Conservation (phyloP, 2,797 vertebrate species). For the Rhyacichthys aspro region DNA sequence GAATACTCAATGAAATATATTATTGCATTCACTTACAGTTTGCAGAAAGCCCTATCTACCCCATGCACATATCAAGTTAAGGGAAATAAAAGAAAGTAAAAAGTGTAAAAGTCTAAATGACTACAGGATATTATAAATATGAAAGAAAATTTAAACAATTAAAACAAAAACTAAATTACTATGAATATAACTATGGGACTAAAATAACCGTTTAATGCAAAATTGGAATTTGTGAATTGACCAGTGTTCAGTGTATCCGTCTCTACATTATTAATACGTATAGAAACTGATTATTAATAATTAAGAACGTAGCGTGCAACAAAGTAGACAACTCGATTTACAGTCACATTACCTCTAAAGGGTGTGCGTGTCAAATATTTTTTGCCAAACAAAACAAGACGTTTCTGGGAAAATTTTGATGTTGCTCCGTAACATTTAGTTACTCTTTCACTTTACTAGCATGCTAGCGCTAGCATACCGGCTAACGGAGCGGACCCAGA, state of each 20-base stretch:
- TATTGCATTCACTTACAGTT: no score
- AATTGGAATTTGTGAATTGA: no score
- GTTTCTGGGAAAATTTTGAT: neutral
- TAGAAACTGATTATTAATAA: neutral
- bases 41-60: no score
- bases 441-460: slow-evolving; percentile 57
- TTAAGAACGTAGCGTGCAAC: neutral
- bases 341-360: neutral
- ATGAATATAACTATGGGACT: no score
- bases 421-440: slow-evolving; percentile 11
- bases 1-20: no score
- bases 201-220: no score
- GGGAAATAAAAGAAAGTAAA: no score
- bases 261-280: neutral
- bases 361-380: neutral
- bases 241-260: neutral
- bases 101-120: no score
- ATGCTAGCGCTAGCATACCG: slow-evolving; percentile 57
- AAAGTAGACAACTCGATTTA: slow-evolving; percentile 14
- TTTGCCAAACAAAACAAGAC: neutral
- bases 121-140: no score
- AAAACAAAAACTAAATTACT: no score
- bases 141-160: no score
- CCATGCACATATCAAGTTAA: no score
- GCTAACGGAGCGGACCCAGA: slow-evolving; percentile 71